Percentiles rank a stretch among this genome's conserved stretches.
These are phyloP conservation scores for Drosophila crucigera DNA, from an alignment of 2,888 invertebrate genomes.

Conservation along the genomic window DNA sequence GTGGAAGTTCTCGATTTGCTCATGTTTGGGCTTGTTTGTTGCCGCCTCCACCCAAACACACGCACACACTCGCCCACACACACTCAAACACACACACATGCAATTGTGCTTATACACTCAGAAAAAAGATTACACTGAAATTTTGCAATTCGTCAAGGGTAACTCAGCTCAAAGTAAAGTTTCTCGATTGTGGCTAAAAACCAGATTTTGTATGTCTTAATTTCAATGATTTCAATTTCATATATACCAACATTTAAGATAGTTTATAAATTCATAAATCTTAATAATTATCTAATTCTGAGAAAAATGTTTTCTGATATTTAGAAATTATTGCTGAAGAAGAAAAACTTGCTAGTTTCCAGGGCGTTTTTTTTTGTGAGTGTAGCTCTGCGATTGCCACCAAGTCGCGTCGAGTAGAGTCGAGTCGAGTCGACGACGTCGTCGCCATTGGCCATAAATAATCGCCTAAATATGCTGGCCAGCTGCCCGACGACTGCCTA, in stretches of 20 bases:
- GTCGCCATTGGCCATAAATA: constrained; percentile 73
- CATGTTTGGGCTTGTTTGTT: constrained; percentile 51
- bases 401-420: constrained; percentile 45
- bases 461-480: constrained; percentile 79
- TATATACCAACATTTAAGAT: no score
- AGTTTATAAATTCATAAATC: no score
- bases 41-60: constrained; percentile 20
- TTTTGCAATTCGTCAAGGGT: not conserved
- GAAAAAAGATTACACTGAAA: not conserved
- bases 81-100: constrained; percentile 6
- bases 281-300: no score
- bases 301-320: not conserved
- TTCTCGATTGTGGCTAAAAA: not conserved
- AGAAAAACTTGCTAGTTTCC: not conserved
- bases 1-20: constrained; percentile 60
- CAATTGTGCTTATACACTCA: not conserved
- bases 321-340: not conserved
- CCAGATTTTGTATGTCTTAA: no score
- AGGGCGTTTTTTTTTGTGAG: not conserved
- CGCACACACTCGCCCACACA: constrained; percentile 19
- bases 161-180: not conserved
- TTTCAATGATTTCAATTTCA: no score
- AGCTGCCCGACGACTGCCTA: constrained; percentile 64
- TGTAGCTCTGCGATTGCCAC: constrained; percentile 36
- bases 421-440: constrained; percentile 42